These are phyloP conservation scores for Stercorarius parasiticus DNA, from an alignment of 2,113 vertebrate genomes.

Conservation along the genomic window DNA sequence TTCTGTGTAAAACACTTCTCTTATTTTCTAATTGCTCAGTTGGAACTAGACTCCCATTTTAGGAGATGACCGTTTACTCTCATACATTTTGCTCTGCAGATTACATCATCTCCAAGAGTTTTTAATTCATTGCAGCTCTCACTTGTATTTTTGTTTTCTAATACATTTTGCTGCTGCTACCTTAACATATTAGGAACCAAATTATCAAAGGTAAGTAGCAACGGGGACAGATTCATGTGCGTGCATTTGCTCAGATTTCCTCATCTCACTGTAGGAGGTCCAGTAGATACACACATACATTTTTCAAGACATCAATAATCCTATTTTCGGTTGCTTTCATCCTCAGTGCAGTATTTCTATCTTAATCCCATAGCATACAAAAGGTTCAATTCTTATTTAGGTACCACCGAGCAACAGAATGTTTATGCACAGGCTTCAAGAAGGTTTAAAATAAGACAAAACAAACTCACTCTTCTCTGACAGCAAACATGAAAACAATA, in stretches of 20 bases:
- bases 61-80: background rate
- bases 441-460: constrained; percentile 26
- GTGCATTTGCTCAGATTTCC: background rate
- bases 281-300: background rate
- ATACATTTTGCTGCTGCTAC: background rate
- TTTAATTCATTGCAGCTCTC: background rate
- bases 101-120: background rate
- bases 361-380: background rate
- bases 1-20: background rate
- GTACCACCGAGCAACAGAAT: background rate
- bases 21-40: background rate
- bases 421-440: background rate
- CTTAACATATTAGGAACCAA: background rate
- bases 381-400: constrained; percentile 7
- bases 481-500: constrained; percentile 28
- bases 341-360: background rate
- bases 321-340: background rate
- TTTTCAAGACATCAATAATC: background rate
- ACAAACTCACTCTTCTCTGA: background rate
- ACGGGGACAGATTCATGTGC: background rate
- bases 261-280: background rate
- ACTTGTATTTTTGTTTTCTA: background rate
- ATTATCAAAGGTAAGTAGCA: background rate
- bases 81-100: background rate
- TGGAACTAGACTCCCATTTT: background rate